Conservation (phyloP, 1,140 invertebrate species). For the Penaeus japonicus region DNA sequence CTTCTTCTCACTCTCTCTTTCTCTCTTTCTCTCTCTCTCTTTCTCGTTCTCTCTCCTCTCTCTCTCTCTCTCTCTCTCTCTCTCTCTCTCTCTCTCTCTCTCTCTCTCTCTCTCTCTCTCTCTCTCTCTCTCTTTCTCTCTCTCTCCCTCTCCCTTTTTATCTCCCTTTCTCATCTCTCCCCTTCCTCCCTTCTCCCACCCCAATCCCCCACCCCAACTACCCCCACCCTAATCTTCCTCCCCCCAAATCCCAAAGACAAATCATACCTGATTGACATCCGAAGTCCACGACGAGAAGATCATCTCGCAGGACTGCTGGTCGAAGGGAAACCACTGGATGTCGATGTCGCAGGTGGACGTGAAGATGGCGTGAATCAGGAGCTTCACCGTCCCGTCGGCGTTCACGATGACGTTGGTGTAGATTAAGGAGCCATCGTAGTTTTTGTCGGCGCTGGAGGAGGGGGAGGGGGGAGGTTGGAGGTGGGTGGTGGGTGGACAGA, state of each 20-base stretch:
- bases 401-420: constrained; percentile 54
- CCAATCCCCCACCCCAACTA: background rate
- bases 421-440: constrained; percentile 50
- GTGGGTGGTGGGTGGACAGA: too few species aligned
- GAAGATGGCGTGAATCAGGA: constrained; percentile 55
- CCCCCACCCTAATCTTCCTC: background rate
- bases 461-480: too few species aligned
- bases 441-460: constrained; percentile 42
- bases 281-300: constrained; percentile 53
- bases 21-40: background rate
- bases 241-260: background rate
- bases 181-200: background rate
- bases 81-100: background rate
- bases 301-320: constrained; percentile 57
- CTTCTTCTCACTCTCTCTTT: background rate
- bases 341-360: constrained; percentile 56
- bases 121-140: too few species aligned
- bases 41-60: background rate
- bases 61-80: background rate
- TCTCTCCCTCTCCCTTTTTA: too few species aligned
- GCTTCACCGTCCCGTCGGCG: constrained; percentile 26
- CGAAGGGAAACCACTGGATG: constrained; percentile 59
- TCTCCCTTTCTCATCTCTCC: background rate
- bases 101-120: background rate
- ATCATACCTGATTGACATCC: constrained; percentile 38